Percentiles rank a stretch among this genome's conserved stretches.
phyloP scores from a whole-genome alignment of 1,140 invertebrate species.

The Drosophila chauvacae region DNA sequence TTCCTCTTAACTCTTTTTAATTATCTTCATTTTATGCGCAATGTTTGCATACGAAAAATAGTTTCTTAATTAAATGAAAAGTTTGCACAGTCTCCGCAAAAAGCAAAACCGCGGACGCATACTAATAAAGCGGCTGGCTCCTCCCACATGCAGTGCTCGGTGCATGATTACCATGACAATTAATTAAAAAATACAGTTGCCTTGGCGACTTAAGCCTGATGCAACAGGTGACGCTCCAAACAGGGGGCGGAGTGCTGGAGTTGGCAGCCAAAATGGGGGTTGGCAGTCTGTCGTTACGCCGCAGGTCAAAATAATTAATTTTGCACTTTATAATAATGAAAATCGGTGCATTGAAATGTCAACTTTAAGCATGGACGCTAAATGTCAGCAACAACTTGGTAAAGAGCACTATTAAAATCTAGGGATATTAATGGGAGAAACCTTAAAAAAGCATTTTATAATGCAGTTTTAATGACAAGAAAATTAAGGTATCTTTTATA shows the following conservation, averaged over 20 bases:
- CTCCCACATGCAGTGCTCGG: constrained; percentile 22
- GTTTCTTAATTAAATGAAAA: constrained; percentile 40
- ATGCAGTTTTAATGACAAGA: not conserved
- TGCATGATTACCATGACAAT: constrained; percentile 65
- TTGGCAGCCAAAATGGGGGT: constrained; percentile 9
- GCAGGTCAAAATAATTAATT: constrained; percentile 47
- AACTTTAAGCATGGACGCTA: constrained; percentile 5
- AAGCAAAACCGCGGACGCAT: constrained; percentile 42
- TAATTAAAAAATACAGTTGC: constrained; percentile 64
- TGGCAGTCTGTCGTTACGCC: not conserved
- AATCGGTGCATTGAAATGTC: constrained; percentile 25
- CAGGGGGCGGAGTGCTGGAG: constrained; percentile 15
- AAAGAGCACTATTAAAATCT: constrained; percentile 9
- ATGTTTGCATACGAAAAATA: constrained; percentile 45
- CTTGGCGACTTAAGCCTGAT: constrained; percentile 9
- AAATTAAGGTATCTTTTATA: not conserved
- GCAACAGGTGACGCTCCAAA: constrained; percentile 35
- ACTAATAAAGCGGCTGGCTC: constrained; percentile 22
- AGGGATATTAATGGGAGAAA: not conserved
- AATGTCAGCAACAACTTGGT: constrained; percentile 22
- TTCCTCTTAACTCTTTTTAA: constrained; percentile 53
- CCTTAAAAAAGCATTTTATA: not conserved
- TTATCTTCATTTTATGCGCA: constrained; percentile 19
- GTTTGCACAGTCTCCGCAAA: constrained; percentile 40
- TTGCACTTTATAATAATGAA: constrained; percentile 38